Percentiles rank a stretch among this genome's conserved stretches.
These are phyloP conservation scores for Riparia riparia DNA, from an alignment of 2,113 vertebrate genomes.

Conservation along the genomic window DNA sequence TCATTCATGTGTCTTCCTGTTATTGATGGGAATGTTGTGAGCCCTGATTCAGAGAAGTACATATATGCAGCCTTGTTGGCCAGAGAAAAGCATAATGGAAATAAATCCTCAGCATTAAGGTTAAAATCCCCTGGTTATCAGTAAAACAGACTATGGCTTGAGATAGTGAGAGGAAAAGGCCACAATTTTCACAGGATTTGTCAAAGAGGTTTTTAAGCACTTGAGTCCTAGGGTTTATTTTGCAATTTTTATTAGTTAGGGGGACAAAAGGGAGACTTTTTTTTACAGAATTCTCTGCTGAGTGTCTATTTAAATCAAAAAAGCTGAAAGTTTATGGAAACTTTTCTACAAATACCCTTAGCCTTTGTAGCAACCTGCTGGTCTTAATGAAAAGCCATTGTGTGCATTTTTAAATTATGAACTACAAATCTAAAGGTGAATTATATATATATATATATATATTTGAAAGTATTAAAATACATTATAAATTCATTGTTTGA, in stretches of 20 bases:
- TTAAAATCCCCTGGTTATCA: background rate
- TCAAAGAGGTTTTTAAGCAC: background rate
- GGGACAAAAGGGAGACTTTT: accelerated
- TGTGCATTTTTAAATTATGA: background rate
- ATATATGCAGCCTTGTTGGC: background rate
- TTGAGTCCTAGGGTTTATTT: background rate
- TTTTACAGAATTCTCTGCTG: background rate
- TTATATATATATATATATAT: background rate
- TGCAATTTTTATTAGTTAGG: background rate
- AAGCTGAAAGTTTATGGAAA: background rate
- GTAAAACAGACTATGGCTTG: background rate
- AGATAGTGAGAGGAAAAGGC: background rate
- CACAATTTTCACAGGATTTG: background rate
- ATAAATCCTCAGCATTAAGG: background rate
- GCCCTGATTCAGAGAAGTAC: background rate
- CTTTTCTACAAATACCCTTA: background rate
- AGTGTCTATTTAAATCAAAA: background rate
- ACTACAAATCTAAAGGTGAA: background rate
- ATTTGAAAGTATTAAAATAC: background rate
- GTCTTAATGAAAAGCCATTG: background rate
- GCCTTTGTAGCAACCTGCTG: background rate
- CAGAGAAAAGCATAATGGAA: background rate
- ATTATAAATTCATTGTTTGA: background rate
- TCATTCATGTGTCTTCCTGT: background rate
- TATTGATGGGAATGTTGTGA: background rate